Evolutionary conservation across 2,797 vertebrate genomes (phyloP), one percentile per base, ranked within the genome.

Genomic region (Gymnothorax javanicus): DNA sequence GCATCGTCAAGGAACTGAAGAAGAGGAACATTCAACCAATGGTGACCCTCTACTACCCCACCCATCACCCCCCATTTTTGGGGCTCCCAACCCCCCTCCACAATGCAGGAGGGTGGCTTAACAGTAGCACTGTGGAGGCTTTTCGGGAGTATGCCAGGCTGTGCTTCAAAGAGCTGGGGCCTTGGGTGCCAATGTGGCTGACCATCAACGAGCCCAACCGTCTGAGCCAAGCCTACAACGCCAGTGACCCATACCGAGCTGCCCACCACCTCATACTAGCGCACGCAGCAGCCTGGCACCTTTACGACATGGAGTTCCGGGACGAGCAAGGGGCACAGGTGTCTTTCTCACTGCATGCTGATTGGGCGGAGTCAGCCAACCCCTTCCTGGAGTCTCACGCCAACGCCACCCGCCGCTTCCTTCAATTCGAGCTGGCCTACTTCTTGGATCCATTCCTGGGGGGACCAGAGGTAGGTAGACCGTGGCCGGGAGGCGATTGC

Each of bases 181-280:
- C 96, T 87, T 93, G 96, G 93, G 98, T 99, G 60, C 94, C 92
- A 73, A 93, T 97, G 20, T 99, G 99, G 99, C 97, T 99, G 92
- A 99, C 99, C 59, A 93, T 99, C 88, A 99, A 99, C 0, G 98
- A 99, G 91, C 99, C 98, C 0, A 99, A 99, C 90, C 95, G 96
- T 60, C 91, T 99, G 12, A 93, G 95, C 0, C 96, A 97, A 13
- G 82, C 93, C 83, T 98, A 98, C 90, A 93, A 92, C 0, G 91
- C 86, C 81, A 94, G 90, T 1, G 93, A 97, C 75, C 96, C 94
- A 0, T 97, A 97, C 20, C 85, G 0, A 83, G 97, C 97, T 0
- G 96, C 96, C 9, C 98, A 97, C 90, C 94, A 98, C 90, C 94
- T 99, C 75, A 91, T 99, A 27, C 89, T 98, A 75, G 98, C 98